phyloP scores from a whole-genome alignment of 2,113 vertebrate species.

The Crotalus tigris region DNA sequence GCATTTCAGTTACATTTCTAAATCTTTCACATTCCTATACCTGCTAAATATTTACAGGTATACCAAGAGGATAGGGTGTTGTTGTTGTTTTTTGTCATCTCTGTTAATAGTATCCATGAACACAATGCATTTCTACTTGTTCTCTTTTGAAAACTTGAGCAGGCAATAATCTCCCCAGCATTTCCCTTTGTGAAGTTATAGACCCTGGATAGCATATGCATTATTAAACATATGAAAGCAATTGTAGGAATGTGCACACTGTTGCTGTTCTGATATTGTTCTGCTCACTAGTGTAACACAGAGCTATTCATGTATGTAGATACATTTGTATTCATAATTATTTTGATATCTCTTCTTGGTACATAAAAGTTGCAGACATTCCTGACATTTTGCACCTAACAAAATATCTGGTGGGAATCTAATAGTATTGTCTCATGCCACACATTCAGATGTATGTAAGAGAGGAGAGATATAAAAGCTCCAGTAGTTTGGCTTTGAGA shows the following conservation, averaged over 20 bases:
- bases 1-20: background rate
- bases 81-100: background rate
- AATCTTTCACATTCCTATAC: background rate
- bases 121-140: background rate
- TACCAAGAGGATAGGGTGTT: background rate
- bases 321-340: background rate
- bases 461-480: background rate
- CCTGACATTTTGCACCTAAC: background rate
- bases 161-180: background rate
- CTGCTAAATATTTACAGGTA: background rate
- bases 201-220: background rate
- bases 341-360: background rate
- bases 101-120: background rate
- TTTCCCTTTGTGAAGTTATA: background rate
- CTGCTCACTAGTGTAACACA: background rate
- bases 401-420: background rate
- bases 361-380: background rate
- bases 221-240: background rate
- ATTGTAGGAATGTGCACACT: background rate
- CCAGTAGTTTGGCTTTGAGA: background rate
- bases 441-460: background rate
- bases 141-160: background rate
- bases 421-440: background rate
- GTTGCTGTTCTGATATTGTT: background rate
- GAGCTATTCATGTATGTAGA: background rate